phyloP scores from a whole-genome alignment of 1,140 invertebrate species.

The Drosophila subpulchrella region DNA sequence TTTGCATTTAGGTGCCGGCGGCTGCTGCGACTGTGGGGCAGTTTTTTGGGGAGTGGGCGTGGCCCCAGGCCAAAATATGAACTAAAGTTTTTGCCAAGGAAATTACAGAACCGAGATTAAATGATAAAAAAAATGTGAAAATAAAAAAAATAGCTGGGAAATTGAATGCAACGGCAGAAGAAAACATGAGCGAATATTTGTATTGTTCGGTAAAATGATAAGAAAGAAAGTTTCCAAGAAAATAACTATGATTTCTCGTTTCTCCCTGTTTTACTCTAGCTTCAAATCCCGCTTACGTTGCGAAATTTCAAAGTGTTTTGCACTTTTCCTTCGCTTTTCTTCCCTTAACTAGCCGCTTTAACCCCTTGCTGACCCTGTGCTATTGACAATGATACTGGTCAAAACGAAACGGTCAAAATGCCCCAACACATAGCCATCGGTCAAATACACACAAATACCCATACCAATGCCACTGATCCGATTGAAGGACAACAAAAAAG shows the following conservation, averaged over 20 bases:
- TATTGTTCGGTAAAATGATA: conserved; percentile 1
- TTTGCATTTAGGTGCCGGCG: conserved; percentile 45
- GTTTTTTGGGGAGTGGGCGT: conserved; percentile 11
- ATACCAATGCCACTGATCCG: conserved; percentile 21
- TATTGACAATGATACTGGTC: conserved; percentile 55
- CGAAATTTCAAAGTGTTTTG: not conserved
- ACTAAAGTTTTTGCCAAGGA: conserved; percentile 25
- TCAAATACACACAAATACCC: conserved; percentile 8
- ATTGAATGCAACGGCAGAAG: conserved; percentile 5
- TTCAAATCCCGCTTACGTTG: conserved; percentile 4
- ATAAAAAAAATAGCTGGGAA: conserved; percentile 21
- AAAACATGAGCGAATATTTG: not conserved
- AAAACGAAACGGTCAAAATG: conserved; percentile 48
- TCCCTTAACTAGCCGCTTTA: conserved; percentile 1
- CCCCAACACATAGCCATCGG: conserved; percentile 34
- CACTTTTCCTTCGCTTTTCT: not conserved
- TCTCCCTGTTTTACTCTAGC: not conserved
- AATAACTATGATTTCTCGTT: not conserved
- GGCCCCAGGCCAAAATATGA: conserved; percentile 24
- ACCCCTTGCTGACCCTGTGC: conserved; percentile 22
- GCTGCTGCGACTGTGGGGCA: conserved; percentile 32
- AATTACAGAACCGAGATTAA: conserved; percentile 5
- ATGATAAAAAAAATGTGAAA: conserved; percentile 1
- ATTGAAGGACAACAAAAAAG: conserved; percentile 16
- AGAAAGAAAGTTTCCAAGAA: not conserved